Evolutionary conservation across 2,888 invertebrate species (phyloP), one percentile per base, ranked within the genome.

Genomic region (Halictus ligatus): DNA sequence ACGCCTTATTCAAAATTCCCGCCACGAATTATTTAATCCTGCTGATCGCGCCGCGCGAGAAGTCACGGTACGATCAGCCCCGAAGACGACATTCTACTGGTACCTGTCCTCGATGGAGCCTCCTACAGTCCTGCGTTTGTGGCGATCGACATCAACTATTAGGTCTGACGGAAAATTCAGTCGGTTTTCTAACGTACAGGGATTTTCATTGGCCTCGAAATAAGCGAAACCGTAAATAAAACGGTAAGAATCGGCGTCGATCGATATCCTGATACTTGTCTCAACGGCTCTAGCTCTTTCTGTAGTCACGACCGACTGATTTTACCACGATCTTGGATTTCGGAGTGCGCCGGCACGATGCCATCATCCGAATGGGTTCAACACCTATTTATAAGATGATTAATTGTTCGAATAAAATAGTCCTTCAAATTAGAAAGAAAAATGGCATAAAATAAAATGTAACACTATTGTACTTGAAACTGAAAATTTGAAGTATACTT

Each of bases 71-170:
- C 90, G 88, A 86, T 88, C 83, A 83, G 81, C 84, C 84, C 88
- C 91, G 91, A 92, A 91, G 93, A 92, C 93, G 92, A 91, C 93
- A 93, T 93, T 93, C 93, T 92, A 92, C 87, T 87, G 91, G 92
- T 93, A 93, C 93, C 92, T 93, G 93, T 93, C 92, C 91, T 92
- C 91, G 92, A 92, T 92, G 91, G 92, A 91, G 88, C 93, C 93
- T 91, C 92, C 91, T 90, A 91, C 92, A 86, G 92, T 89, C 91
- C 90, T n/a, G 88, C 93, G 89, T 91, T 93, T 91, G 87, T 91
- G 80, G 89, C 88, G 84, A 91, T 88, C 93, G 91, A 85, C 90
- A 88, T 90, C 84, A 84, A 88, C 92, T 88, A 89, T 90, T 64
- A 64, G 29, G 29, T 29, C 29, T 29, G 18, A 18, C 29, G 29